Base-by-base conservation (phyloP, 2,888 invertebrate species). In the Hermaeophaga mercurialis region DNA sequence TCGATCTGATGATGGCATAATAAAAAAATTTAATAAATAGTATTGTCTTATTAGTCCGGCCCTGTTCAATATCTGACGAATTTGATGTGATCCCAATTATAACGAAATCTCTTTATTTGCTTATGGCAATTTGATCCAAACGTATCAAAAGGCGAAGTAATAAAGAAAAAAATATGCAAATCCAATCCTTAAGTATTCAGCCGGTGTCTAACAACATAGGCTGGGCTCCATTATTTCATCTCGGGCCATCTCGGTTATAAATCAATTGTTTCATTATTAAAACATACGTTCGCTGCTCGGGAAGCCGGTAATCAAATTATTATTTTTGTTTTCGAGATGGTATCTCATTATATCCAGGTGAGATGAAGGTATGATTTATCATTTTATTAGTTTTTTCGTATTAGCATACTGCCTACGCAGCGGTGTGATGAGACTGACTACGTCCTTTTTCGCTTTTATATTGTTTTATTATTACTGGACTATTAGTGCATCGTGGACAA, bases 261-360 rank as follows among this genome's bases (percentile, higher is more conserved):
- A 60, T 60, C 59, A 60, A 48, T 60, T 45, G 54, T 47, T 56
- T 50, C 49, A 55, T 56, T 56, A 52, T 54, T 47, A 50, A 59
- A 59, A 56, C 34, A 54, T 44, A 49, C 46, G 54, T 43, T 50
- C 14, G 22, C 43, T 47, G 33, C 39, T 41, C 52, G 43, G 45
- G 54, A 47, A 56, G 54, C 56, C 43, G 36, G 49, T 54, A 56
- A 60, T 60, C 56, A 56, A 60, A 56, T 60, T 56, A 60, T 60
- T 56, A 56, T 60, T 60, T 47, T 47, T 19, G 44, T 46, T 47
- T 43, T 18, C 43, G 28, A 48, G 56, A 60, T 54, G 48, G 47
- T 41, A 54, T 56, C 56, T 50, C 14, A 41, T 34, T 54, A 56
- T 60, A 17, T 34, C 17, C 44, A 44, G 45, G 59, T 59, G 48